Conservation (phyloP, 2,797 vertebrate genomes). For the Botia kubotai region DNA sequence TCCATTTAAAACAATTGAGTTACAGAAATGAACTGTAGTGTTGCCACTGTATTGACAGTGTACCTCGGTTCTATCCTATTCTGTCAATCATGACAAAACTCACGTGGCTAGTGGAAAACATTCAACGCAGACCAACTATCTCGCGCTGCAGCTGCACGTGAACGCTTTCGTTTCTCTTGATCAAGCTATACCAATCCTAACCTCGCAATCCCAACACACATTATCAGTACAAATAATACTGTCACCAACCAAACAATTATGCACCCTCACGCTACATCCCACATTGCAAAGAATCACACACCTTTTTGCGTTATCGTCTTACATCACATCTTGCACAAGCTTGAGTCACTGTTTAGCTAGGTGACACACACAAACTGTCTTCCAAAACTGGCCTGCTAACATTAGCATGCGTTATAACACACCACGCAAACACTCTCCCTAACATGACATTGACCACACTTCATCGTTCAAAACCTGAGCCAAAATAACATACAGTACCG, state of each 20-base stretch:
- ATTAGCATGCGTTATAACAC: slow-evolving; percentile 2
- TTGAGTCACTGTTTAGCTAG: slow-evolving; percentile 21
- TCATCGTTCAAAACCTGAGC: not conserved
- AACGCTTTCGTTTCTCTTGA: not conserved
- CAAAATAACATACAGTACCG: not conserved
- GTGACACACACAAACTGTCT: slow-evolving; percentile 8
- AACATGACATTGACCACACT: not conserved
- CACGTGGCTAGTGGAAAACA: slow-evolving; percentile 17
- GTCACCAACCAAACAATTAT: not conserved
- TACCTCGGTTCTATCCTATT: not conserved
- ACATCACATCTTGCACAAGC: slow-evolving; percentile 24
- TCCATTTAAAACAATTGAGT: not conserved
- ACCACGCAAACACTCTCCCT: not conserved
- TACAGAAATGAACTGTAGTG: too few relatives aligned
- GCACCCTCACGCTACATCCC: not conserved
- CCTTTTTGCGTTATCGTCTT: not conserved
- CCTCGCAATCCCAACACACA: not conserved
- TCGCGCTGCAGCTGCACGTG: slow-evolving; percentile 5
- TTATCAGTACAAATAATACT: not conserved
- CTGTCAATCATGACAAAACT: not conserved
- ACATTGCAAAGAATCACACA: not conserved
- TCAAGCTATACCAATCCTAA: not conserved
- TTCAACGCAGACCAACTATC: slow-evolving; percentile 10
- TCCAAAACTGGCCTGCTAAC: slow-evolving; percentile 52
- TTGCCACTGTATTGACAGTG: not conserved